Conservation (phyloP, 2,113 vertebrate genomes). For the Myiozetetes cayanensis region DNA sequence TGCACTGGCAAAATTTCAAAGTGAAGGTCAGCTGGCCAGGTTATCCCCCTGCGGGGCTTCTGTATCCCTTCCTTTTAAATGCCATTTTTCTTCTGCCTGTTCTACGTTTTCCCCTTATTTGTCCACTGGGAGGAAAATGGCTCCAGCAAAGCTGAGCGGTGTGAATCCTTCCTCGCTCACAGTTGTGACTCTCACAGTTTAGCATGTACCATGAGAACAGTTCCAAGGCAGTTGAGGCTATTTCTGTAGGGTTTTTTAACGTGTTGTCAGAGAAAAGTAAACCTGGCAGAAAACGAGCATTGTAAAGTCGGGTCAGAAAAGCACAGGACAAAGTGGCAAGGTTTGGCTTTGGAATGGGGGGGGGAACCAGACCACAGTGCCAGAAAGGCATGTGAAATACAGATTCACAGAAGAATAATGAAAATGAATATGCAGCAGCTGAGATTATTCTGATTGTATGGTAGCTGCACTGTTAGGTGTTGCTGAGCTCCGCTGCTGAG, state of each 20-base stretch:
- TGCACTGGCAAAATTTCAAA: slow-evolving; percentile 55
- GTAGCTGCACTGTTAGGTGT: background rate
- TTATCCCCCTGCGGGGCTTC: background rate
- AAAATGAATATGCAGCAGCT: background rate
- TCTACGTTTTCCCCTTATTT: background rate
- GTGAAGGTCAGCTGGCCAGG: slow-evolving; percentile 48
- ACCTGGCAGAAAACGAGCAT: background rate
- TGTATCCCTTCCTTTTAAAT: slow-evolving; percentile 9
- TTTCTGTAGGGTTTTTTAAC: background rate
- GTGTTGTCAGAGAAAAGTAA: background rate
- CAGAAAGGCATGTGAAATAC: background rate
- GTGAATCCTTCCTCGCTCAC: background rate
- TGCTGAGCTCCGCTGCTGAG: background rate
- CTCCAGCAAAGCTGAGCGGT: background rate
- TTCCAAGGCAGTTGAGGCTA: background rate
- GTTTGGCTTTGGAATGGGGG: background rate
- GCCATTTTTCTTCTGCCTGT: slow-evolving; percentile 25
- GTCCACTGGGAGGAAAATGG: background rate
- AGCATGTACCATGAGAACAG: fast-evolving
- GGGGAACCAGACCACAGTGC: background rate
- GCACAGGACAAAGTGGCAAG: background rate
- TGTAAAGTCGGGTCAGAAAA: background rate
- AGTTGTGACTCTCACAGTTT: background rate
- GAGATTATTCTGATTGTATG: background rate
- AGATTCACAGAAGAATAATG: background rate